A percentile compares a stretch with the other conserved stretches of the same genome.
Conservation (phyloP, 2,888 invertebrate genomes). For the Papilio protenor region DNA sequence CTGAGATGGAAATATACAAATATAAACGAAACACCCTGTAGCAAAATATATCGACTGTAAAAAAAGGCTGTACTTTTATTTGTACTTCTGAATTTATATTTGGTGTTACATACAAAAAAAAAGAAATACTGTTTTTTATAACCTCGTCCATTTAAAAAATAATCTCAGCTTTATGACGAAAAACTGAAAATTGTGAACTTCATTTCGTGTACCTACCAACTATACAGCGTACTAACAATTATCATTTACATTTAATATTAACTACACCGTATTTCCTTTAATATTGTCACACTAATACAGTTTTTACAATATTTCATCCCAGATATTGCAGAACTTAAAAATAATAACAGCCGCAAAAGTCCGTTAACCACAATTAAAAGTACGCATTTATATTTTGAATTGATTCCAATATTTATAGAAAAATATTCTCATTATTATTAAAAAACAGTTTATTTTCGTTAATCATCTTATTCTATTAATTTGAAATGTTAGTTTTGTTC, state of each 20-base stretch:
- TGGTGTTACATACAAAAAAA: background rate
- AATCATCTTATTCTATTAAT: constrained; percentile 52
- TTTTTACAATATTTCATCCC: constrained; percentile 72
- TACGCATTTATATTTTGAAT: constrained; percentile 51
- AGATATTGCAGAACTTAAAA: constrained; percentile 73
- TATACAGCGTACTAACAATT: constrained; percentile 70
- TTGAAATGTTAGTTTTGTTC: constrained; percentile 47
- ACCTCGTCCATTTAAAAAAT: background rate
- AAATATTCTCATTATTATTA: constrained; percentile 68
- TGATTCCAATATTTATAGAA: constrained; percentile 74
- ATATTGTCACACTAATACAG: constrained; percentile 80
- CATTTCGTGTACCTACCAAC: constrained; percentile 63
- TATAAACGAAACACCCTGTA: constrained; percentile 15
- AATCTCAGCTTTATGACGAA: constrained; percentile 37
- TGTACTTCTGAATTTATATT: constrained; percentile 12
- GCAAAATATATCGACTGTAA: constrained; percentile 19
- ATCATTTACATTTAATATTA: constrained; percentile 66
- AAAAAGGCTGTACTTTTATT: constrained; percentile 9
- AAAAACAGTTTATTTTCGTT: constrained; percentile 57
- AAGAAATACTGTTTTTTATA: background rate
- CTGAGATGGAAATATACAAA: constrained; percentile 68
- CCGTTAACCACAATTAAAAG: constrained; percentile 54
- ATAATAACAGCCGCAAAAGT: constrained; percentile 65
- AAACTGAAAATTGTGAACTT: constrained; percentile 36
- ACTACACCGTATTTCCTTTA: constrained; percentile 63